Evolutionary conservation across 1,140 invertebrate species (phyloP).

Genomic region (Ceratosolen solmsi): DNA sequence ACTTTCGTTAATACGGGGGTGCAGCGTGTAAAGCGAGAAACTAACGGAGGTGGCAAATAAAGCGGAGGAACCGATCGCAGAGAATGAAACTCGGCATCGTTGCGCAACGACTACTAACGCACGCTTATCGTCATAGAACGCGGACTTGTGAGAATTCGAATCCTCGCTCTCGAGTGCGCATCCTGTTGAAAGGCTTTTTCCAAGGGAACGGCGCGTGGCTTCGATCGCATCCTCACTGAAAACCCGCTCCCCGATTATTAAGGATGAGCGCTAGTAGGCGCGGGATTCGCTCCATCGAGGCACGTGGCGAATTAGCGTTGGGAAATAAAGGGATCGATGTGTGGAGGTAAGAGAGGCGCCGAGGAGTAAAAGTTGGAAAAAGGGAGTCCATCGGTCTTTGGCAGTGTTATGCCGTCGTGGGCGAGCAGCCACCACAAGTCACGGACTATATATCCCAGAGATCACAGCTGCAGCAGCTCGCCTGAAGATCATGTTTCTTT

Average conservation of each 20-base stretch:
- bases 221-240: too few species aligned
- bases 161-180: too few species aligned
- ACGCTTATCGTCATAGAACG: not conserved
- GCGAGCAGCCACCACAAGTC: conserved; percentile 17
- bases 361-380: not conserved
- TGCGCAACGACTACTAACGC: too few species aligned
- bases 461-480: conserved; percentile 51
- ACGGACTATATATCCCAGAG: conserved; percentile 42
- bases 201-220: not conserved
- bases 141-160: too few species aligned
- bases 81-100: not conserved
- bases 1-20: too few species aligned
- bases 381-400: not conserved
- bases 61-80: not conserved
- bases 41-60: not conserved
- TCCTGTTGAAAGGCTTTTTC: not conserved
- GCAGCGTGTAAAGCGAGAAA: too few species aligned
- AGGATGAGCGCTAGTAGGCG: too few species aligned
- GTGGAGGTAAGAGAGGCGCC: not conserved
- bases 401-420: not conserved
- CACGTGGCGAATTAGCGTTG: not conserved
- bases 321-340: conserved; percentile 27
- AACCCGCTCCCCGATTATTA: too few species aligned
- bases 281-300: too few species aligned
- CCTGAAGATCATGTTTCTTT: conserved; percentile 54